phyloP scores from a whole-genome alignment of 1,140 invertebrate species.

The Amyelois transitella region DNA sequence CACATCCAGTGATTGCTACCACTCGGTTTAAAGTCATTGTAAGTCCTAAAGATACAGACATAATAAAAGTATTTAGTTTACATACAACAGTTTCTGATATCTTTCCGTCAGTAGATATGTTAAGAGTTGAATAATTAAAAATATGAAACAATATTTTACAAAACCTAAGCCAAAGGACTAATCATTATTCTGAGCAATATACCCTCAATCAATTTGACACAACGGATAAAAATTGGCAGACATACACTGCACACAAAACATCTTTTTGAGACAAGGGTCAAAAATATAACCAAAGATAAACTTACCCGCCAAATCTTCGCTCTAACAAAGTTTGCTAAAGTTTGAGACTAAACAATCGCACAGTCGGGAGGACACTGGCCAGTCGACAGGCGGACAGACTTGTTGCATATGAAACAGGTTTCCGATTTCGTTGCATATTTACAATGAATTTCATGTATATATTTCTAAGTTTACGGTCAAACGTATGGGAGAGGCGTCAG shows the following conservation, averaged over 20 bases:
- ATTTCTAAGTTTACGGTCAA: constrained; percentile 24
- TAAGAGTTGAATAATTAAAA: too few species aligned
- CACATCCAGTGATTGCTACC: constrained; percentile 86
- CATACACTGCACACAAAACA: too few species aligned
- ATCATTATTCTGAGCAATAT: too few species aligned
- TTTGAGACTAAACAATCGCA: not conserved
- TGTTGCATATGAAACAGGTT: constrained; percentile 50
- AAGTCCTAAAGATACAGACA: not conserved
- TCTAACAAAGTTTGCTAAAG: not conserved
- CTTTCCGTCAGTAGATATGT: too few species aligned
- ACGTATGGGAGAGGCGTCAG: not conserved
- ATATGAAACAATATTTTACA: too few species aligned
- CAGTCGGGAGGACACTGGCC: constrained; percentile 26
- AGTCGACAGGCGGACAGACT: constrained; percentile 21
- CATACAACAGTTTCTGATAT: too few species aligned
- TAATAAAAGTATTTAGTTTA: too few species aligned
- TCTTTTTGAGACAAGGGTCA: too few species aligned
- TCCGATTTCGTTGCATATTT: constrained; percentile 64
- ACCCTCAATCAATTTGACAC: too few species aligned
- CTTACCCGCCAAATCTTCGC: not conserved
- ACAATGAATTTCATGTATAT: constrained; percentile 62
- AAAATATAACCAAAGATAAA: not conserved
- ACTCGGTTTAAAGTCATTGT: constrained; percentile 56
- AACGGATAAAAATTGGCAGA: too few species aligned
- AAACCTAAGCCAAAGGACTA: too few species aligned